Evolutionary conservation across 2,888 invertebrate species (phyloP), one percentile per base, ranked within the genome.

Genomic region (Cenopis cana): DNA sequence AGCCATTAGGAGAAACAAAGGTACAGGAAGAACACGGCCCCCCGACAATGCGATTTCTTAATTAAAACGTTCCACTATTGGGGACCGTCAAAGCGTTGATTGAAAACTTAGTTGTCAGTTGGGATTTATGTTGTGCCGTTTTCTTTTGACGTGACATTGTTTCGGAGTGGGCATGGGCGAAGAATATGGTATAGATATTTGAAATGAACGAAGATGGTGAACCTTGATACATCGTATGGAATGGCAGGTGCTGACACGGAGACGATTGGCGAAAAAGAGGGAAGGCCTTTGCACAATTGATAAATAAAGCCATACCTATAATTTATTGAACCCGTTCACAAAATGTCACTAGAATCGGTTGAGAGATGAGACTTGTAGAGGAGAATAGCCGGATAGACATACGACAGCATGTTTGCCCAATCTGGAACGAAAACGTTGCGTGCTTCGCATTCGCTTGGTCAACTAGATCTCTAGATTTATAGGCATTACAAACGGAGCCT

Each of bases 61-160:
- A 91, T 92, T 91, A 91, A 91, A 89, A 89, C 87, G 84, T 89
- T 87, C 84, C 86, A 90, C 90, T 89, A 90, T 85, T 84, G 79
- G 76, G 76, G 66, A 64, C 60, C 36, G 73, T 75, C 73, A 54
- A 69, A 65, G 65, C 64, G 52, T 12, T 55, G 71, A 71, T 69
- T 67, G 71, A 54, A 67, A 71, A 69, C 65, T 66, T 59, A 70
- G 52, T 57, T 64, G 61, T 38, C 64, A 49, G 55, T n/a, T 29
- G 36, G 61, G 29, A 50, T 56, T 57, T 24, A 56, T 49, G 50
- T 65, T 70, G 65, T 59, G 59, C 52, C 49, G 24, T 64, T 38
- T 33, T 20, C n/a, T 52, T 64, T 24, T 64, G 38, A 50, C 33
- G 24, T 62, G 33, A 50, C 17, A 33, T 9, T 61, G 1, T 24